Percentiles rank a stretch among this genome's conserved stretches.
Evolutionary conservation across 2,797 vertebrate genomes (phyloP).

Genomic region (Rhynchonycteris naso): DNA sequence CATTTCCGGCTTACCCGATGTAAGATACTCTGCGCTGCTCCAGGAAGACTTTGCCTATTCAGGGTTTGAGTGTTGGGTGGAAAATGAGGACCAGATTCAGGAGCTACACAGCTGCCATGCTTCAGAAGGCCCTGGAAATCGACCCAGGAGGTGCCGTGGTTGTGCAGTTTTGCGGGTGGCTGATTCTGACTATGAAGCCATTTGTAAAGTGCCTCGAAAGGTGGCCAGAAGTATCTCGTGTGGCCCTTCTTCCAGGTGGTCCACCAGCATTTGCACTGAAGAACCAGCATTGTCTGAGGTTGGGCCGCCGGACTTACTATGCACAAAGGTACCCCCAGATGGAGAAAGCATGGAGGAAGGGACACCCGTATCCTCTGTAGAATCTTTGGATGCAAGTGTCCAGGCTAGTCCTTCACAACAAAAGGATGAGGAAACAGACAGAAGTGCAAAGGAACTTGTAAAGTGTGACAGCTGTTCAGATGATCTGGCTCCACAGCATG

Average conservation of each 20-base stretch:
- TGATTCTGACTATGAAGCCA: constrained; percentile 95
- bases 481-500: constrained; percentile 80
- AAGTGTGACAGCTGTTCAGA: constrained; percentile 88
- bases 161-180: constrained; percentile 92
- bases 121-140: constrained; percentile 81
- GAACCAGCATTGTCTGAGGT: constrained; percentile 81
- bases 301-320: constrained; percentile 79
- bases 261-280: constrained; percentile 86
- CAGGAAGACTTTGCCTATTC: constrained; percentile 94
- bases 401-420: constrained; percentile 79
- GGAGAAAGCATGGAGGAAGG: constrained; percentile 87
- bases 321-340: constrained; percentile 87
- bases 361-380: constrained; percentile 89
- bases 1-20: constrained; percentile 88
- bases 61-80: constrained; percentile 94
- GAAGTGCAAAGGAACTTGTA: constrained; percentile 84
- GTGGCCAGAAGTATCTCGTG: constrained; percentile 91
- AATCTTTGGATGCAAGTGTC: constrained; percentile 89
- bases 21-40: constrained; percentile 90
- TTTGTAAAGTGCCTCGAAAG: constrained; percentile 94
- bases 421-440: constrained; percentile 85
- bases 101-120: constrained; percentile 87
- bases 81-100: constrained; percentile 87
- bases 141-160: constrained; percentile 90
- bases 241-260: constrained; percentile 89